Percentiles rank a stretch among this genome's conserved stretches.
Evolutionary conservation across 1,140 invertebrate species (phyloP).

Genomic region (Micrasema minimum): DNA sequence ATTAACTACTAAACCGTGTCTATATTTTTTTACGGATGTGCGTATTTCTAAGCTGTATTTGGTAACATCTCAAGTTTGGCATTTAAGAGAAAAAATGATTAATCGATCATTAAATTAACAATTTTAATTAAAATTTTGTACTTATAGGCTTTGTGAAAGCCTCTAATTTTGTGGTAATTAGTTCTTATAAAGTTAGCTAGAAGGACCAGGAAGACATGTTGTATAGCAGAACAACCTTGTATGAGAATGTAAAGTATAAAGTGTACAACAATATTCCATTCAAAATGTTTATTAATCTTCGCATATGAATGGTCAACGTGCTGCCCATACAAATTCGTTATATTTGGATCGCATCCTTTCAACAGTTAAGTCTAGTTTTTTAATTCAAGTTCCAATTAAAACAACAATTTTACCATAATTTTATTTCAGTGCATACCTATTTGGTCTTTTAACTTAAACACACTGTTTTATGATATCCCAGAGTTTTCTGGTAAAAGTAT

Average conservation of each 20-base stretch:
- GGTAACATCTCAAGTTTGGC: too few relatives aligned
- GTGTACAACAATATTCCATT: conserved; percentile 5
- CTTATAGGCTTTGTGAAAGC: too few relatives aligned
- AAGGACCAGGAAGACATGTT: conserved; percentile 13
- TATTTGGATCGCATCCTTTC: conserved; percentile 34
- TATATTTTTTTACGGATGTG: too few relatives aligned
- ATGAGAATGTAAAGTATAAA: not conserved
- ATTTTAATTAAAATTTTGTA: not conserved
- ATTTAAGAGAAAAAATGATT: not conserved
- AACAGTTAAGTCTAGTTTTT: conserved; percentile 14
- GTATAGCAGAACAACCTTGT: not conserved
- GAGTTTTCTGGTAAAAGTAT: too few relatives aligned
- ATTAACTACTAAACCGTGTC: too few relatives aligned
- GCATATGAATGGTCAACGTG: conserved; percentile 6
- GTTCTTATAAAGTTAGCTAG: not conserved
- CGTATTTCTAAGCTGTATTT: too few relatives aligned
- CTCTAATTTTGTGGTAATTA: not conserved
- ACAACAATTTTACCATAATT: too few relatives aligned
- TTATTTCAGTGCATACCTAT: too few relatives aligned
- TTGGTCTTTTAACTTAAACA: too few relatives aligned
- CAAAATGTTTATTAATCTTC: conserved; percentile 13
- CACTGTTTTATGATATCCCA: too few relatives aligned
- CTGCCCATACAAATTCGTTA: conserved; percentile 9
- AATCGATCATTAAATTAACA: not conserved
- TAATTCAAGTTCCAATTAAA: not conserved